These are phyloP conservation scores for Aratinga solstitialis DNA, from an alignment of 2,797 vertebrate genomes.

Conservation along the genomic window DNA sequence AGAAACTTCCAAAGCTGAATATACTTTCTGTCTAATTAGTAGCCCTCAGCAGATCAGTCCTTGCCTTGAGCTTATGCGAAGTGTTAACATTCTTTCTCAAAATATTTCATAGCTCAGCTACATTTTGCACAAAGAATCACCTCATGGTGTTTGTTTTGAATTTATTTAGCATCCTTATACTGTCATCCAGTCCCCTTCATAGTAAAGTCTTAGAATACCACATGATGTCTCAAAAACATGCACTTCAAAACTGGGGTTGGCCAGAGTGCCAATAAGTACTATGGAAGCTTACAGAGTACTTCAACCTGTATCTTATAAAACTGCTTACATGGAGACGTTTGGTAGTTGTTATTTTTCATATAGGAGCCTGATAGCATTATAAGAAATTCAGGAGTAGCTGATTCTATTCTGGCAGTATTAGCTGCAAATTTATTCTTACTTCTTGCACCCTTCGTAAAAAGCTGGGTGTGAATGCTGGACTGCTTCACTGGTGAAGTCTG, in stretches of 20 bases:
- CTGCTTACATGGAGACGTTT: neutral
- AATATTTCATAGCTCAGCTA: neutral
- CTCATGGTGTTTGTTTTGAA: neutral
- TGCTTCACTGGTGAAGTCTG: neutral
- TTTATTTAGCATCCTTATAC: neutral
- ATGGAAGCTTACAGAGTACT: neutral
- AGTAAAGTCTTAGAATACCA: neutral
- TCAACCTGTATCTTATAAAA: neutral
- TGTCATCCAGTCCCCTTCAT: accelerated
- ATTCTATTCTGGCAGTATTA: neutral
- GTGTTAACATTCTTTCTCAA: neutral
- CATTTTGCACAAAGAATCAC: neutral
- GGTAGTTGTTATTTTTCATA: neutral
- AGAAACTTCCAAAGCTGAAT: neutral
- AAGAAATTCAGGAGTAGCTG: neutral
- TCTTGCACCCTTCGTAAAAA: neutral
- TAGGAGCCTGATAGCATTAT: neutral
- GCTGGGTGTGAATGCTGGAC: neutral
- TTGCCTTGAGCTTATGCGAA: neutral
- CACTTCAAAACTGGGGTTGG: neutral
- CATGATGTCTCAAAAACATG: neutral
- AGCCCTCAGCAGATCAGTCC: neutral
- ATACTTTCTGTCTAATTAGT: neutral
- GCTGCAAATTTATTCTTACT: neutral
- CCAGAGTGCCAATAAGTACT: accelerated